phyloP scores from a whole-genome alignment of 2,113 vertebrate genomes.

The Pygoscelis antarcticus region DNA sequence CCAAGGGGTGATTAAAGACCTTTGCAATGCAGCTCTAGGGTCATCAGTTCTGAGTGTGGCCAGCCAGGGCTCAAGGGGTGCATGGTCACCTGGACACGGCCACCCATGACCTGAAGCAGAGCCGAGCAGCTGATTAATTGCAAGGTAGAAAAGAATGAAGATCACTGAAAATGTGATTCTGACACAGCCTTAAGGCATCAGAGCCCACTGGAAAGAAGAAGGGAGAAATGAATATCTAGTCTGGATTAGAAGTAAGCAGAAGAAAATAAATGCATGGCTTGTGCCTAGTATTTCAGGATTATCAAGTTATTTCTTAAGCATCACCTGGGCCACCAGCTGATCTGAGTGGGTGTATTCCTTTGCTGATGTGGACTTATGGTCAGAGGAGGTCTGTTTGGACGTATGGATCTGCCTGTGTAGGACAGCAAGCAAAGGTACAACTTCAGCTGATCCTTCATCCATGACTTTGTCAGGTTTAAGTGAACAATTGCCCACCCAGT shows the following conservation, averaged over 20 bases:
- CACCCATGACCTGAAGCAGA: not conserved
- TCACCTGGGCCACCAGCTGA: not conserved
- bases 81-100: rapidly evolving
- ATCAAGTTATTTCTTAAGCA: not conserved
- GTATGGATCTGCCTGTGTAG: not conserved
- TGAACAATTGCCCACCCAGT: rapidly evolving
- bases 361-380: not conserved
- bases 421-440: not conserved
- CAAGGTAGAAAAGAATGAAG: not conserved
- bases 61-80: not conserved
- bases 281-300: not conserved
- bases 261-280: not conserved
- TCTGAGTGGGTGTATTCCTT: not conserved
- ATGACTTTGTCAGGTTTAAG: not conserved
- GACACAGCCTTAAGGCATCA: not conserved
- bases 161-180: not conserved
- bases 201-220: not conserved
- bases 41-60: not conserved
- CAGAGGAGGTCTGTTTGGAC: not conserved
- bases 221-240: not conserved
- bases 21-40: not conserved
- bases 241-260: not conserved
- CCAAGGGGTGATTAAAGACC: not conserved
- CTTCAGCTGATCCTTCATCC: not conserved
- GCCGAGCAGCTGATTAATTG: not conserved